Base-by-base conservation (phyloP, 2,888 invertebrate genomes). In the Plutella xylostella region DNA sequence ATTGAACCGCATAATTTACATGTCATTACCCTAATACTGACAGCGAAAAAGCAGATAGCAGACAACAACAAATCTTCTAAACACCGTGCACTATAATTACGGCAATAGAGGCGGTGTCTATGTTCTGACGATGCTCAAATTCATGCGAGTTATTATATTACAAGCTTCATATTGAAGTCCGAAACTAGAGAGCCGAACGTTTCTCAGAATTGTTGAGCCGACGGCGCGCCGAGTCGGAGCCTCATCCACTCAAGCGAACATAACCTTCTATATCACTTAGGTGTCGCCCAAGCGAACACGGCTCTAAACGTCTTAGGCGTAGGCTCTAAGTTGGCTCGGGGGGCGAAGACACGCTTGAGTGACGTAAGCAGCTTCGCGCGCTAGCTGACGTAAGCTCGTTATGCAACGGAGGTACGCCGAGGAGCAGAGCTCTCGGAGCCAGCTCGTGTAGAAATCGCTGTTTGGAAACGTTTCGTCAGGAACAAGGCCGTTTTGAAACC, bases 371-470 rank as follows among this genome's bases (percentile, higher is more conserved):
- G 73, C 74, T 73, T 63, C 65, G 72, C 72, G 68, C 69, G 78
- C 70, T 71, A 68, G 82, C 82, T 82, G 82, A 83, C 82, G 82
- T 83, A 83, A 83, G 82, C 82, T 75, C 71, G 82, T 83, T 83
- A 83, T 82, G 82, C 82, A 83, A 82, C 77, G 71, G 61, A 76
- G 79, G 74, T 79, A 77, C 72, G 68, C 68, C 65, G 75, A 73
- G 68, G 77, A 77, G 74, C 77, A 69, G 69, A 66, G 71, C 72
- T 75, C 76, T 80, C 71, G 67, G 69, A 74, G 72, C 72, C 69
- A 70, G 69, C 70, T 74, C 68, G 68, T 76, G 75, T 76, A 79
- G 79, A 80, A 80, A 79, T 80, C 73, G 66, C 62, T 71, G 72
- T 77, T 77, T 70, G 74, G 77, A 80, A 78, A 78, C 66, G 62